Evolutionary conservation across 2,888 invertebrate species (phyloP).

Genomic region (Trissoscelio sp.): DNA sequence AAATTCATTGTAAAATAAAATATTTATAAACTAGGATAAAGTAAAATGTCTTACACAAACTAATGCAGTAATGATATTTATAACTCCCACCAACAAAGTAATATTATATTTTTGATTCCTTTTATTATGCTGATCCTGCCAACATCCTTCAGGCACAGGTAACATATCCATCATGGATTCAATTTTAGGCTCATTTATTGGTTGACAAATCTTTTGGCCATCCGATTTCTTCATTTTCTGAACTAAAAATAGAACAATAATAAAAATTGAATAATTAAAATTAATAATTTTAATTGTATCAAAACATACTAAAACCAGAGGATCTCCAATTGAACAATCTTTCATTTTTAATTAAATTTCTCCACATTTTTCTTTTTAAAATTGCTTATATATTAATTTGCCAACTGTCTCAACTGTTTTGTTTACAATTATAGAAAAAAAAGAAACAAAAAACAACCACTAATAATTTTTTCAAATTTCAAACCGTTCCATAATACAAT

Average conservation of each 20-base stretch:
- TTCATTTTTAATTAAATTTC: too few species aligned
- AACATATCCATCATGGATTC: conserved; percentile 56
- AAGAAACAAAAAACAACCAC: too few species aligned
- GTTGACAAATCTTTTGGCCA: background rate
- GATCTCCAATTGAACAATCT: too few species aligned
- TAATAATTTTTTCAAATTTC: too few species aligned
- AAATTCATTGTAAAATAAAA: background rate
- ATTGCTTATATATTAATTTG: too few species aligned
- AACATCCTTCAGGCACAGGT: conserved; percentile 52
- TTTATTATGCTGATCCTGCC: conserved; percentile 46
- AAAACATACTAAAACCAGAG: too few species aligned
- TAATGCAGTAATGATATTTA: conserved; percentile 23
- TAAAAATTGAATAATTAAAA: too few species aligned
- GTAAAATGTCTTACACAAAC: conserved; percentile 19
- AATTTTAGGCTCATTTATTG: conserved; percentile 11
- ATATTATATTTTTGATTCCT: conserved; percentile 27
- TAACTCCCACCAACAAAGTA: conserved; percentile 21
- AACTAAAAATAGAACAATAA: conserved; percentile 1
- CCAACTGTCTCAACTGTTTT: too few species aligned
- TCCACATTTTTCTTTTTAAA: too few species aligned
- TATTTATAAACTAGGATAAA: background rate
- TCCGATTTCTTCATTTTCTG: background rate
- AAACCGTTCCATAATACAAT: too few species aligned
- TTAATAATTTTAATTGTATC: too few species aligned
- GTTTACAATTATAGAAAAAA: too few species aligned